phyloP scores from a whole-genome alignment of 2,888 invertebrate genomes.

The Caenorhabditis sp. region DNA sequence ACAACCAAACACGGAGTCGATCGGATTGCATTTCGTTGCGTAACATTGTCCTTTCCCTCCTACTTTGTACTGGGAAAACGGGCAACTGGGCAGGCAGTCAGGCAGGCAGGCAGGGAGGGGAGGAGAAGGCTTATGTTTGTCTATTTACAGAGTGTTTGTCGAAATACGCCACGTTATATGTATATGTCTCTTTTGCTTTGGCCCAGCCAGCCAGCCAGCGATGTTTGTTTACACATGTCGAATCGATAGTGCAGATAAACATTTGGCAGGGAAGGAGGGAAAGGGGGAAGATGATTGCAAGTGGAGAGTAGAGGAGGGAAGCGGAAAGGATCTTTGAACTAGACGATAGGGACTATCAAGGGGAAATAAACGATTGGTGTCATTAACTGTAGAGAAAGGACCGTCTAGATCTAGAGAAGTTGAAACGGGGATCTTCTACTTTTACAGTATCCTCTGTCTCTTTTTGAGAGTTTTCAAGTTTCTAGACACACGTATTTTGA shows the following conservation, averaged over 20 bases:
- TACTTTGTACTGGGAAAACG: conserved; percentile 11
- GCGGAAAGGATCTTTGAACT: background rate
- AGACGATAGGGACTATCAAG: too few species aligned
- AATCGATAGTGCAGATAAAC: conserved; percentile 71
- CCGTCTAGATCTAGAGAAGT: too few species aligned
- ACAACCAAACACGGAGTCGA: background rate
- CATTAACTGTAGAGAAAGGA: background rate
- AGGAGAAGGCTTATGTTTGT: conserved; percentile 48
- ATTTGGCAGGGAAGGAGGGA: conserved; percentile 22
- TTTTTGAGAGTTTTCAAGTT: too few species aligned
- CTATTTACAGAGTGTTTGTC: conserved; percentile 64
- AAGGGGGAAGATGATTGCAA: too few species aligned
- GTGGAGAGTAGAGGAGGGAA: conserved; percentile 9
- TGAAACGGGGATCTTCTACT: too few species aligned
- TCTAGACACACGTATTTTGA: too few species aligned
- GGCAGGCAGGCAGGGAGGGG: too few species aligned
- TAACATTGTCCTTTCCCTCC: conserved; percentile 4
- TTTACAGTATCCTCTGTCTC: too few species aligned
- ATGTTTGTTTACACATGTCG: conserved; percentile 68
- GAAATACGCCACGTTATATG: conserved; percentile 38
- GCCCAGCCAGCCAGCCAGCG: too few species aligned
- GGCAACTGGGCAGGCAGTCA: background rate
- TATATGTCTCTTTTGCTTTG: conserved; percentile 10
- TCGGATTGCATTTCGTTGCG: conserved; percentile 31
- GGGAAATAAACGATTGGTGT: too few species aligned